A percentile compares a stretch with the other conserved stretches of the same genome.
phyloP scores from a whole-genome alignment of 2,888 invertebrate species.

The Phymatocera aterrima region DNA sequence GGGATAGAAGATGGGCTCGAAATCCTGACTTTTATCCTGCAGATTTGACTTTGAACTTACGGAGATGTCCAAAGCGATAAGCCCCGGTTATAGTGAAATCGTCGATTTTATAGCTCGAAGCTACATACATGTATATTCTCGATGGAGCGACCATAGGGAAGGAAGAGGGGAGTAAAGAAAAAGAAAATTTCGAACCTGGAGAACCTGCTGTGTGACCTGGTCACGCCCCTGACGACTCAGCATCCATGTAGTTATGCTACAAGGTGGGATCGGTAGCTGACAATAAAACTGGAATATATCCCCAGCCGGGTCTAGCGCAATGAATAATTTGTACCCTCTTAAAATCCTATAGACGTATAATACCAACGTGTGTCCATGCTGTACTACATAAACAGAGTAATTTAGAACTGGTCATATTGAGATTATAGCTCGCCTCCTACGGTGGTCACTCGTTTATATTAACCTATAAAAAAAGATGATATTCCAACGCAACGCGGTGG shows the following conservation, averaged over 20 bases:
- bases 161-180: not conserved
- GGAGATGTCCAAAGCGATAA: no score
- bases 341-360: conserved; percentile 18
- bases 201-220: not conserved
- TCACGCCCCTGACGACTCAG: conserved; percentile 34
- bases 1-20: not conserved
- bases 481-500: no score
- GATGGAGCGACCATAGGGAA: not conserved
- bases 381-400: conserved; percentile 25
- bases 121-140: no score
- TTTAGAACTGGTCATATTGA: not conserved
- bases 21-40: not conserved
- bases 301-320: conserved; percentile 14
- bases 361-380: not conserved
- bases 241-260: conserved; percentile 3
- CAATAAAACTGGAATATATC: conserved; percentile 33
- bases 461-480: not conserved
- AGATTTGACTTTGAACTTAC: no score
- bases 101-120: not conserved
- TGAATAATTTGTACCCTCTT: conserved; percentile 39
- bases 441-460: no score
- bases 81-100: no score
- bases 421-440: not conserved
- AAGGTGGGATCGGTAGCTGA: conserved; percentile 25
- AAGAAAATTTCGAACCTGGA: not conserved